Evolutionary conservation across 2,113 vertebrate species (phyloP), one percentile per base, ranked within the genome.

Genomic region (Fulica atra): DNA sequence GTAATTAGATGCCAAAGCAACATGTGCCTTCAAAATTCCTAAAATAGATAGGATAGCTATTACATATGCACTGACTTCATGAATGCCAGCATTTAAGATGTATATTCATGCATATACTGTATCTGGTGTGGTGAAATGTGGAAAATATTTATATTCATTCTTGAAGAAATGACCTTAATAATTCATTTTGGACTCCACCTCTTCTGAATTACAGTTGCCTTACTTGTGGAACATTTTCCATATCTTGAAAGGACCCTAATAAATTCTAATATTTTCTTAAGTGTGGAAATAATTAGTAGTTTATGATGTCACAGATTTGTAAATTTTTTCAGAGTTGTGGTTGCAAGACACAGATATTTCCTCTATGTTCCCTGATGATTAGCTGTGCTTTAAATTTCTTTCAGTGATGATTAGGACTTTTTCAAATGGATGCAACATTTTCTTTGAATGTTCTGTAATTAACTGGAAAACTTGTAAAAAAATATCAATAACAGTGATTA

Each of bases 241-340:
- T 88, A 73, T 79, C 74, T 96, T 96, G 46, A 95, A 97, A 97
- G 53, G 81, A 84, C n/a, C 48, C 53, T 93, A 91, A 92, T 88
- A 89, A 96, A 76, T 96, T 93, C 63, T 95, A 50, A 78, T 96
- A 88, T 91, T 96, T 97, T 97, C 68, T 69, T 31, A 89, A 94
- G 44, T 92, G 50, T 97, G 94, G 95, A 94, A 97, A 97, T 82
- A 96, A 95, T 95, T 91, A 88, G 54, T 71, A 95, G n/a, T 89
- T 94, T 72, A 85, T 94, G 91, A 97, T 91, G 91, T 92, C 92
- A 97, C 73, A 92, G 92, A 84, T 89, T 92, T 92, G 40, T 29
- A 89, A 91, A 65, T 23, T 68, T 91, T 96, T 96, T 95, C 94
- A 42, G 72, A 76, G 60, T n/a, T 96, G 56, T 65, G 48, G 66